Evolutionary conservation across 1,140 invertebrate genomes (phyloP).

Genomic region (Panulirus ornatus): DNA sequence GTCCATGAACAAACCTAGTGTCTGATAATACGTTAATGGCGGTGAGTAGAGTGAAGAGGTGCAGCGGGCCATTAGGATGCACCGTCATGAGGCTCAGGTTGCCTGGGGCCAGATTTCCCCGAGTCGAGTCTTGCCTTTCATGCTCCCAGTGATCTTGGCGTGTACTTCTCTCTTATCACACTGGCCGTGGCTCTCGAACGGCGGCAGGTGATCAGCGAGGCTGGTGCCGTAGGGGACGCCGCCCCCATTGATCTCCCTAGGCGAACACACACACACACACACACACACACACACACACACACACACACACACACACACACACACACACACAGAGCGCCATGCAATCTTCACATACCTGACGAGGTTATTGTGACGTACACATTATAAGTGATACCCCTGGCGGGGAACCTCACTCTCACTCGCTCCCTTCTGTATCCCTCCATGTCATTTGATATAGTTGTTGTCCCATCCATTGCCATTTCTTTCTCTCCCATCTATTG

Average conservation of each 20-base stretch:
- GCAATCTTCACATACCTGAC: neutral
- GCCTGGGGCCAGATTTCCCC: neutral
- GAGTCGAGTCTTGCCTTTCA: neutral
- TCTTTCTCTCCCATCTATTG: neutral
- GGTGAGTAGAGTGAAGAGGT: too few species aligned
- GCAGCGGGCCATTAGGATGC: neutral
- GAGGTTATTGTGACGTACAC: neutral
- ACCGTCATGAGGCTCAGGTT: neutral
- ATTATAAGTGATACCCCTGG: neutral
- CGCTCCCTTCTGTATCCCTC: neutral
- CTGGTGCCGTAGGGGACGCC: too few species aligned
- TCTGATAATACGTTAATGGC: too few species aligned
- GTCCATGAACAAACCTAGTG: too few species aligned
- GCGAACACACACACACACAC: constrained; percentile 16
- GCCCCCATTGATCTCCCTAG: neutral
- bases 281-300: neutral
- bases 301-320: constrained; percentile 22
- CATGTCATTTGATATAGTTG: neutral
- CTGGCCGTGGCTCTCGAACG: too few species aligned
- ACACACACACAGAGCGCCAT: neutral
- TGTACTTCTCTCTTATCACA: neutral
- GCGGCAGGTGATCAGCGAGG: too few species aligned
- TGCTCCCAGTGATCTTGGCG: neutral
- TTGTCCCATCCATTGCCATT: neutral
- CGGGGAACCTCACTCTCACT: neutral